Evolutionary conservation across 2,797 vertebrate species (phyloP).

Genomic region (Synanceia verrucosa): DNA sequence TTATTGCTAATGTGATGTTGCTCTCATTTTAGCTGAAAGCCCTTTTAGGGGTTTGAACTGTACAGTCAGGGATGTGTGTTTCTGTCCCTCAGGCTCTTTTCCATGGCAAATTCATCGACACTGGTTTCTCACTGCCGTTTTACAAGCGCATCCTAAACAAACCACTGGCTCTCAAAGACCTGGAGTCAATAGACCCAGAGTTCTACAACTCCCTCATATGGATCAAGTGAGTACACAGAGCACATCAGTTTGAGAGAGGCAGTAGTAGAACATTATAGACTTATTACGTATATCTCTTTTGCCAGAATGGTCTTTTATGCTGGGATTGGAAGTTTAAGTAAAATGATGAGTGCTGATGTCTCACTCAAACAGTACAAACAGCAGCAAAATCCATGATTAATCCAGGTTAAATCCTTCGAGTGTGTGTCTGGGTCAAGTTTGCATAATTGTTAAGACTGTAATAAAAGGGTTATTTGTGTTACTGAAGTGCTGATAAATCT

Average conservation of each 20-base stretch:
- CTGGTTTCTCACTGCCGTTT: constrained; percentile 97
- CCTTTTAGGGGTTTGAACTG: neutral
- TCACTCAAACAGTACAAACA: neutral
- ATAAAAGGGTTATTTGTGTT: neutral
- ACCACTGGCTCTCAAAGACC: constrained; percentile 93
- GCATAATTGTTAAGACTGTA: neutral
- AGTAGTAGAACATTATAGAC: neutral
- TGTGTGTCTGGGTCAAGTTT: neutral
- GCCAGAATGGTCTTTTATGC: neutral
- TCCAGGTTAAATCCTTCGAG: neutral
- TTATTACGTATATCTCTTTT: neutral
- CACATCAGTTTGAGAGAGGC: neutral
- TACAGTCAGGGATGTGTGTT: neutral
- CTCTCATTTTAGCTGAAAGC: no score
- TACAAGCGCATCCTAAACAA: constrained; percentile 98
- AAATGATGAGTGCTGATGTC: neutral
- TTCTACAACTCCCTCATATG: constrained; percentile 99
- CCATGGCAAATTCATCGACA: constrained; percentile 98
- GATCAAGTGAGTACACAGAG: constrained; percentile 91
- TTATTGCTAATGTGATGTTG: no score
- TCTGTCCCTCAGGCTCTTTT: constrained; percentile 89
- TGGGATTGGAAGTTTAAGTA: neutral
- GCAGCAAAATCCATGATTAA: neutral
- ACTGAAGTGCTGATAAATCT: neutral
- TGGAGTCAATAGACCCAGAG: constrained; percentile 97